Evolutionary conservation across 2,797 vertebrate genomes (phyloP).

Genomic region (Arctocebus calabarensis): DNA sequence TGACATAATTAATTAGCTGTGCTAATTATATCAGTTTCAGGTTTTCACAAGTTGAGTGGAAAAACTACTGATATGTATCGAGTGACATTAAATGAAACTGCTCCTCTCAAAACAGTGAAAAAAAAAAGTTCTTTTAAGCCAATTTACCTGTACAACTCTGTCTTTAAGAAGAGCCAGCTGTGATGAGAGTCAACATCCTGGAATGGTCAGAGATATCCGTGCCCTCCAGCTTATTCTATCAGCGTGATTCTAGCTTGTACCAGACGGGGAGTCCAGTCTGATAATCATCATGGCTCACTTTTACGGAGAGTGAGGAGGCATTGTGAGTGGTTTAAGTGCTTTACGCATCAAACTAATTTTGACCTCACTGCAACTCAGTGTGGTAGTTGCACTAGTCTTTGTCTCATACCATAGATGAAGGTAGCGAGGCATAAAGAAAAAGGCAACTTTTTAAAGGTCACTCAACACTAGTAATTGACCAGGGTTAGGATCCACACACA

Average conservation of each 20-base stretch:
- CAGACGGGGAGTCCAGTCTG: background rate
- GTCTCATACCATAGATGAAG: background rate
- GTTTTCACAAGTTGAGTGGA: background rate
- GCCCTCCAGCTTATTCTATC: accelerated
- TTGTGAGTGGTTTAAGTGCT: background rate
- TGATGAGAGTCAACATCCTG: background rate
- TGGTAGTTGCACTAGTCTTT: background rate
- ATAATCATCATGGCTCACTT: background rate
- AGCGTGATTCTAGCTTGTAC: background rate
- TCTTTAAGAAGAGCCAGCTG: background rate
- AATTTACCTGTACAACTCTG: background rate
- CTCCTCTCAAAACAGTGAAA: background rate
- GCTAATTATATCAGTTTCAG: background rate
- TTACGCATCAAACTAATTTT: background rate
- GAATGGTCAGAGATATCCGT: background rate
- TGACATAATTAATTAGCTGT: constrained; percentile 37
- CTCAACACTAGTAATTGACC: background rate
- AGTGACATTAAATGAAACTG: background rate
- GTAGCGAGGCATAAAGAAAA: background rate
- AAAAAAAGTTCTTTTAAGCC: background rate
- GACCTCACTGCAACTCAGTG: background rate
- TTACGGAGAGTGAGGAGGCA: background rate
- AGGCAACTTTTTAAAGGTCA: background rate
- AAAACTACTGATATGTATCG: background rate
- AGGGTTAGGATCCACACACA: background rate